A percentile compares a stretch with the other conserved stretches of the same genome.
These are phyloP conservation scores for Antheraea pernyi DNA, from an alignment of 1,140 invertebrate species.

Conservation along the genomic window DNA sequence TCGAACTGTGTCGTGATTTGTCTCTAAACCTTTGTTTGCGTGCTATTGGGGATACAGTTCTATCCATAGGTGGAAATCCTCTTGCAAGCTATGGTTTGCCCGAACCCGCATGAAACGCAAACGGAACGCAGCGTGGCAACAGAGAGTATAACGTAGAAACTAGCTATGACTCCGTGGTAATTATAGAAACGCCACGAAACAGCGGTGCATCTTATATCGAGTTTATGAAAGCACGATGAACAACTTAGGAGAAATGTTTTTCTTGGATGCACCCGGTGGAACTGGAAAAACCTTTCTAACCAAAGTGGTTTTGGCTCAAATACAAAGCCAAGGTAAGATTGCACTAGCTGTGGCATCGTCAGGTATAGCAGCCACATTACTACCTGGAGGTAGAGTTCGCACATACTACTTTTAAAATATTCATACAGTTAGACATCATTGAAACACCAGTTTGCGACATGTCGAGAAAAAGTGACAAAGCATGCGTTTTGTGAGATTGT, in stretches of 20 bases:
- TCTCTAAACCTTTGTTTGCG: too few relatives aligned
- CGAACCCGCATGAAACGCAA: too few relatives aligned
- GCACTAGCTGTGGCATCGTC: conserved; percentile 24
- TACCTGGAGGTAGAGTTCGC: conserved; percentile 14
- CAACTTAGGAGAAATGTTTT: neutral
- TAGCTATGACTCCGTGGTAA: too few relatives aligned
- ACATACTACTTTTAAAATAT: conserved; percentile 68
- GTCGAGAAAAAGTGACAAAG: conserved; percentile 26
- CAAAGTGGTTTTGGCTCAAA: conserved; percentile 34
- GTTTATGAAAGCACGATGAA: too few relatives aligned
- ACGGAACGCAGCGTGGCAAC: too few relatives aligned
- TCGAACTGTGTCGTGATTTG: too few relatives aligned
- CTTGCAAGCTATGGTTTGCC: too few relatives aligned
- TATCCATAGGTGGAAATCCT: too few relatives aligned
- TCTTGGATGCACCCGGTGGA: conserved; percentile 23
- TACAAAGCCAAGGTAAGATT: conserved; percentile 14
- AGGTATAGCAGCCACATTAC: conserved; percentile 18
- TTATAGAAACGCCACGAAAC: too few relatives aligned
- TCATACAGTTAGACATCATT: conserved; percentile 22
- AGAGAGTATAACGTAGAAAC: too few relatives aligned
- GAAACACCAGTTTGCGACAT: conserved; percentile 20
- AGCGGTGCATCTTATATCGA: too few relatives aligned
- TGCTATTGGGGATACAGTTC: too few relatives aligned
- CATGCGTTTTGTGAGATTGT: conserved; percentile 34
- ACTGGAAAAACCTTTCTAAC: conserved; percentile 38